Conservation (phyloP, 2,113 vertebrate species). For the Anoura caudifer region DNA sequence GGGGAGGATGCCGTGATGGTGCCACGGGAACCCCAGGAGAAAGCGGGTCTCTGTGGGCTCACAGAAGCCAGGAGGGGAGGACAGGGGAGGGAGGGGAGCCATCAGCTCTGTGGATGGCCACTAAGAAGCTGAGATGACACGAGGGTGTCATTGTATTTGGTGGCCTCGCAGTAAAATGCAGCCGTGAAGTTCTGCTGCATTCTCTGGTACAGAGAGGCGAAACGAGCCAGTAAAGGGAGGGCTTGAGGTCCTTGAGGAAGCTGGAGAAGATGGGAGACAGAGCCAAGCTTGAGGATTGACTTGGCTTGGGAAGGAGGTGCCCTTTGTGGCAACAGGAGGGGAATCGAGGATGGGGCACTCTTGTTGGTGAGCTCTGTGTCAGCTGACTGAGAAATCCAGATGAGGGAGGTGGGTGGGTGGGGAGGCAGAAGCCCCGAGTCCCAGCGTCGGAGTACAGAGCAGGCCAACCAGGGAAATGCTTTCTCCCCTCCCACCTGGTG, state of each 20-base stretch:
- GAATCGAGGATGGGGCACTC: fast-evolving
- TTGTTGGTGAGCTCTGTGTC: neutral
- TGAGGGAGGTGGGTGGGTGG: neutral
- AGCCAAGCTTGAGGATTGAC: fast-evolving
- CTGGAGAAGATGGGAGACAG: neutral
- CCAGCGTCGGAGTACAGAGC: neutral
- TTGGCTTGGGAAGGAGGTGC: fast-evolving
- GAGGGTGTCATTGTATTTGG: neutral
- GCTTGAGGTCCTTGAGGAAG: neutral
- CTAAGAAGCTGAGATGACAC: neutral
- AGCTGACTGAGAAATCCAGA: neutral
- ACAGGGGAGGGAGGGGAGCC: fast-evolving
- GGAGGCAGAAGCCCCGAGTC: neutral
- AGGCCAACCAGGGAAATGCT: neutral
- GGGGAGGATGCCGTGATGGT: neutral
- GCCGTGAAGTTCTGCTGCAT: fast-evolving
- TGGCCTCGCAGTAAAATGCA: neutral
- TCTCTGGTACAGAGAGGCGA: neutral
- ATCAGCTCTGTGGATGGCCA: neutral
- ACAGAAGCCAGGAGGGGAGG: fast-evolving
- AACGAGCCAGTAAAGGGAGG: fast-evolving
- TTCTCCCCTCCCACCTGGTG: neutral
- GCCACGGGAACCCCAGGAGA: neutral
- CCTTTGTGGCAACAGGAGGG: neutral
- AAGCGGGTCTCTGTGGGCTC: neutral